A percentile compares a stretch with the other conserved stretches of the same genome.
phyloP scores from a whole-genome alignment of 2,113 vertebrate species.

The Taxidea taxus region DNA sequence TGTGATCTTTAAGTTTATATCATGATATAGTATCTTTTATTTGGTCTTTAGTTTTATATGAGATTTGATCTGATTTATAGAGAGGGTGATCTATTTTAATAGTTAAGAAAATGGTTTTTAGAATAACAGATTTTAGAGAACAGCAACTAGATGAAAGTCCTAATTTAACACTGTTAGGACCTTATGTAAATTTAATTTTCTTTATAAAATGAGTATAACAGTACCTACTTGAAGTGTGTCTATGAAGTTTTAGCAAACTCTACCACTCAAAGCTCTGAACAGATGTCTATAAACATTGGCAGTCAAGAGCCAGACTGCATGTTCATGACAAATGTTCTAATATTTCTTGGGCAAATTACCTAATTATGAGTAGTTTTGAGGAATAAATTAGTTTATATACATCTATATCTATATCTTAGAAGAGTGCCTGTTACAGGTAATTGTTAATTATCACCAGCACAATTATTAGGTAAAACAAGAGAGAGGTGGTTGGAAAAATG shows the following conservation, averaged over 20 bases:
- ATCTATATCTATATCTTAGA: neutral
- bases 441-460: neutral
- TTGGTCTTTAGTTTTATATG: neutral
- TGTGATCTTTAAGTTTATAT: constrained; percentile 10
- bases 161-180: neutral
- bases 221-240: neutral
- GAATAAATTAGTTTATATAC: neutral
- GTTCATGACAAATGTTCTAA: neutral
- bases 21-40: neutral
- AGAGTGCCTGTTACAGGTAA: neutral
- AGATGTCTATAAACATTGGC: neutral
- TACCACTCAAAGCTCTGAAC: neutral
- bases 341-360: neutral
- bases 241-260: neutral
- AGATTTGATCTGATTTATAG: neutral
- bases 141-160: neutral
- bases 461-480: neutral
- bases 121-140: neutral
- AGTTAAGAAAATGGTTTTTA: constrained; percentile 3
- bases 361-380: neutral
- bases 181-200: constrained; percentile 6
- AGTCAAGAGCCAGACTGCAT: neutral
- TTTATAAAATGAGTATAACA: neutral
- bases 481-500: neutral
- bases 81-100: neutral